Base-by-base conservation (phyloP, 2,113 vertebrate genomes). In the Dryoscopus gambensis region DNA sequence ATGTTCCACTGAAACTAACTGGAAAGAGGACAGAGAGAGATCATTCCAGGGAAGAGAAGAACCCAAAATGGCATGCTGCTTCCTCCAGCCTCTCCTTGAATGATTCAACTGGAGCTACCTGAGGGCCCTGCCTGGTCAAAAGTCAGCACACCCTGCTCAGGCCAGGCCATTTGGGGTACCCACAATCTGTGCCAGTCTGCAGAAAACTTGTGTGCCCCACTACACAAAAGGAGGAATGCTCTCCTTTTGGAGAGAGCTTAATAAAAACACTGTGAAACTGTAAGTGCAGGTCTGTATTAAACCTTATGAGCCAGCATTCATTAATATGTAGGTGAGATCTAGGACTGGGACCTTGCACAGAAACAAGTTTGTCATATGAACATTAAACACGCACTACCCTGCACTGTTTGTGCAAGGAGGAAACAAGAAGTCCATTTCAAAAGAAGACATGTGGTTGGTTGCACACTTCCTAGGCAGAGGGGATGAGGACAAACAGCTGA, bases 391-490 rank as follows among this genome's bases (percentile, higher is more conserved):
- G 16, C n/a, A 33, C 8, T 55, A 46, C 31, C 7, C 23, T 47
- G 25, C 60, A 53, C 16, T 13, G 33, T 53, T n/a, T 31, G 40
- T 42, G 46, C 28, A 37, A 78, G 68, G 12, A 75, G 47, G 65
- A 87, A 67, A 59, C 6, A 44, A 87, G 9, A 9, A 64, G 52
- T 21, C 24, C 1, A 1, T 39, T 87, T 55, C 60, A 59, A 57
- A 92, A 82, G 28, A 33, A 10, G 12, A 33, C 14, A 56, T 0
- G 0, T 1, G 1, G 23, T 33, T 67, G 25, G 14, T 30, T 21
- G 14, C 52, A 70, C 42, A 24, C 6, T 50, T 82, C 10, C 47
- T 39, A 33, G 42, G 39, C 35, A 79, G 24, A 57, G 31, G 2
- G 8, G 13, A 5, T 75, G 17, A 81, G 28, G 33, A 87, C 47